These are phyloP conservation scores for Desoria tigrina DNA, from an alignment of 2,888 invertebrate species.

Conservation along the genomic window DNA sequence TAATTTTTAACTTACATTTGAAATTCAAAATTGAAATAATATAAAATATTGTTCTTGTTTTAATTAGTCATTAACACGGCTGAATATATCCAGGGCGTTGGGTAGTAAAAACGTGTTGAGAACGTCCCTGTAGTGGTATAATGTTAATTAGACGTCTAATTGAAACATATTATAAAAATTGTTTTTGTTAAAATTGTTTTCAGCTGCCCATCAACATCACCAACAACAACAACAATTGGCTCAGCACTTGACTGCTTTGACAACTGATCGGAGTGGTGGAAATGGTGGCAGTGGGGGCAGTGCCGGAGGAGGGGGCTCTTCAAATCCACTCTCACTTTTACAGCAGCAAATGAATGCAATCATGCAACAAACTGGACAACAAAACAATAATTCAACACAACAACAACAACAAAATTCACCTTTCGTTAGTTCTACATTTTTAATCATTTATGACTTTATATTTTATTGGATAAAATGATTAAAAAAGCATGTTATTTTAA, in stretches of 20 bases:
- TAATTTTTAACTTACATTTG: too few species aligned
- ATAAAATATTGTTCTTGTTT: too few species aligned
- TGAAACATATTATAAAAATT: not conserved
- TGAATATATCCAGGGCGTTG: too few species aligned
- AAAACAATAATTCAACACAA: slow-evolving; percentile 3
- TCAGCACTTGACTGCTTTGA: slow-evolving; percentile 6
- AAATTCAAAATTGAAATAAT: too few species aligned
- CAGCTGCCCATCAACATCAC: slow-evolving; percentile 15
- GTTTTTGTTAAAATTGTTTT: slow-evolving; percentile 6
- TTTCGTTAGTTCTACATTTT: too few species aligned
- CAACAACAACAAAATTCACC: not conserved
- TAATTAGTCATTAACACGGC: too few species aligned
- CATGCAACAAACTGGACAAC: too few species aligned
- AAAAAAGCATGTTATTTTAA: too few species aligned
- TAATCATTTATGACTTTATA: too few species aligned
- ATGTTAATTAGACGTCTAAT: not conserved
- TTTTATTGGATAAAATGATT: too few species aligned
- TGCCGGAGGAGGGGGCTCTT: not conserved
- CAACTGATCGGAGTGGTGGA: slow-evolving; percentile 3
- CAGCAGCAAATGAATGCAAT: slow-evolving; percentile 32
- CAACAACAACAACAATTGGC: slow-evolving; percentile 3
- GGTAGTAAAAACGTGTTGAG: too few species aligned
- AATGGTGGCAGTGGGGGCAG: not conserved
- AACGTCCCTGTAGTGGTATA: too few species aligned
- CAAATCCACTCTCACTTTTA: slow-evolving; percentile 37